phyloP scores from a whole-genome alignment of 2,113 vertebrate genomes.

The Tragelaphus scriptus region DNA sequence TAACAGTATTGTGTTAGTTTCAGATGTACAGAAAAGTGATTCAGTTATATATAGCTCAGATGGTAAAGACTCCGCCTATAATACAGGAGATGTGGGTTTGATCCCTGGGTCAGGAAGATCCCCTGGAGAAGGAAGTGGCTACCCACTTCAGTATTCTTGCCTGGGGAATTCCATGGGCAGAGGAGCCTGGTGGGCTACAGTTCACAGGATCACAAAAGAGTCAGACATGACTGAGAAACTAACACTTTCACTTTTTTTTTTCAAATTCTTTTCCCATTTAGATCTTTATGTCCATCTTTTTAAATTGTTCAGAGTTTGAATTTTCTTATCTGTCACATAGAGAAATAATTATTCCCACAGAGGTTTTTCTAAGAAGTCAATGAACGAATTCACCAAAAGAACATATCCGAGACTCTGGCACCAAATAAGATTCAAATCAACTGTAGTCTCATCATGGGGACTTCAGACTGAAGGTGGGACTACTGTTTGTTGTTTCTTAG shows the following conservation, averaged over 20 bases:
- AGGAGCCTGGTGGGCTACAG: neutral
- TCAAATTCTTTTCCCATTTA: neutral
- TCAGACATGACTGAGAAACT: neutral
- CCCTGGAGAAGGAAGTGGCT: neutral
- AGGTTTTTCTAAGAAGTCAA: neutral
- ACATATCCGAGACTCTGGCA: neutral
- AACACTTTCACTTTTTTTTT: neutral
- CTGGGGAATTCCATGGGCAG: neutral
- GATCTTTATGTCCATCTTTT: neutral
- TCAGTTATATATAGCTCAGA: neutral
- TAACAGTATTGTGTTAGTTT: neutral
- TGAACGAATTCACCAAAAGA: neutral
- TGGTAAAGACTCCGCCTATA: accelerated
- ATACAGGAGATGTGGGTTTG: neutral
- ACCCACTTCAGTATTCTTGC: neutral
- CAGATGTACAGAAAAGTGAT: neutral
- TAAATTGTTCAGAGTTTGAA: neutral
- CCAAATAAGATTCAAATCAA: neutral
- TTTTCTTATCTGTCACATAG: neutral
- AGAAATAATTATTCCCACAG: no score
- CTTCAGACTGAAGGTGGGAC: neutral
- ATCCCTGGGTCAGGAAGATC: neutral
- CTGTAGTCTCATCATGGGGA: accelerated
- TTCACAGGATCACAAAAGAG: neutral
- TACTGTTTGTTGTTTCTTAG: neutral